These are phyloP conservation scores for Glossophaga mutica DNA, from an alignment of 2,797 vertebrate species.

Conservation along the genomic window DNA sequence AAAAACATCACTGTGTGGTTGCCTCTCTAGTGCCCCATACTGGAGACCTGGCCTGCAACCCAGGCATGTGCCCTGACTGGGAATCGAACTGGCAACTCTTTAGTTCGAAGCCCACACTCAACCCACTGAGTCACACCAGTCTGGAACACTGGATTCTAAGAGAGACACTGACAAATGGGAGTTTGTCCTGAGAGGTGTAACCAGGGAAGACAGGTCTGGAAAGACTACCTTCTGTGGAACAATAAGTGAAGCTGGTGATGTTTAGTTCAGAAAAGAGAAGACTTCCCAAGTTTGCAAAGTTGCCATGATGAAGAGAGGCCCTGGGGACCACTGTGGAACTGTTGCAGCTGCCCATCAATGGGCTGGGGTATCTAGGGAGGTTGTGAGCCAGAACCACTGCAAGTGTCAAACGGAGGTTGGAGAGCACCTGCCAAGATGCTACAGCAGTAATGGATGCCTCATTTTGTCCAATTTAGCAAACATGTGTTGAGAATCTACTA, in stretches of 20 bases:
- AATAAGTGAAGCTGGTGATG: not conserved
- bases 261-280: not conserved
- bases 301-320: not conserved
- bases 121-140: not conserved
- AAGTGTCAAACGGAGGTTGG: not conserved
- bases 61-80: too few relatives aligned
- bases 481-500: not conserved
- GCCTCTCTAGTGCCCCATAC: too few relatives aligned
- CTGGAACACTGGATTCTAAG: slow-evolving; percentile 26
- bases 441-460: not conserved
- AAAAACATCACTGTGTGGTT: too few relatives aligned
- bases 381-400: not conserved
- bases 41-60: too few relatives aligned
- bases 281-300: not conserved
- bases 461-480: not conserved
- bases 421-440: not conserved
- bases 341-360: not conserved
- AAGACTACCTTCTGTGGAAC: not conserved
- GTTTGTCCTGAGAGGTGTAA: not conserved
- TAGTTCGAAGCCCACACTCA: too few relatives aligned
- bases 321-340: too few relatives aligned
- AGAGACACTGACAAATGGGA: slow-evolving; percentile 33
- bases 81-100: too few relatives aligned
- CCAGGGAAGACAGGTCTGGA: not conserved
- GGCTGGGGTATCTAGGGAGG: not conserved